A percentile compares a stretch with the other conserved stretches of the same genome.
Conservation (phyloP, 1,140 invertebrate genomes). For the Heliothis virescens region DNA sequence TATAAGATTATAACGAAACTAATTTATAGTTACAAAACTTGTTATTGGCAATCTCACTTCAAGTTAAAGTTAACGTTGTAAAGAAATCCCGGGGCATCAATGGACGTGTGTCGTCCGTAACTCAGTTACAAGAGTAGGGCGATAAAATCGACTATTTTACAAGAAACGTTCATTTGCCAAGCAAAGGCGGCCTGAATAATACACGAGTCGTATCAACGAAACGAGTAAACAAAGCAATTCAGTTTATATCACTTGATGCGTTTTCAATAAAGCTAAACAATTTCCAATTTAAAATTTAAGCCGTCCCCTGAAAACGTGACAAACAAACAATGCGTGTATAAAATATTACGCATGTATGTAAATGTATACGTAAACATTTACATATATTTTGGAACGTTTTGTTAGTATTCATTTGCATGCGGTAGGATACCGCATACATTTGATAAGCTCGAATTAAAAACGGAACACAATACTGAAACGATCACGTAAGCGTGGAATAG, state of each 20-base stretch:
- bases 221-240: conserved; percentile 38
- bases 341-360: conserved; percentile 8
- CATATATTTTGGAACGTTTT: conserved; percentile 30
- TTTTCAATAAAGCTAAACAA: conserved; percentile 35
- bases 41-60: background rate
- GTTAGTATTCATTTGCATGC: conserved; percentile 39
- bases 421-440: conserved; percentile 13
- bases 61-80: conserved; percentile 2
- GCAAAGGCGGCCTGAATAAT: conserved; percentile 6
- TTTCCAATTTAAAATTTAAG: conserved; percentile 48
- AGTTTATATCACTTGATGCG: conserved; percentile 36
- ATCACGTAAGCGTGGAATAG: background rate
- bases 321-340: conserved; percentile 33
- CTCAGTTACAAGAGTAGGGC: background rate
- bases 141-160: background rate
- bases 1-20: background rate
- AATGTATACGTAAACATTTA: conserved; percentile 4
- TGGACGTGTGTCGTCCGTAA: conserved; percentile 26
- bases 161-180: background rate
- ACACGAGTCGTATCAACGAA: conserved; percentile 1
- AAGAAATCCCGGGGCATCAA: background rate
- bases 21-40: background rate
- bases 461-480: background rate
- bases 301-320: conserved; percentile 20
- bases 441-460: conserved; percentile 24